Base-by-base conservation (phyloP, 2,113 vertebrate species). In the Psilopsiagon aymara region DNA sequence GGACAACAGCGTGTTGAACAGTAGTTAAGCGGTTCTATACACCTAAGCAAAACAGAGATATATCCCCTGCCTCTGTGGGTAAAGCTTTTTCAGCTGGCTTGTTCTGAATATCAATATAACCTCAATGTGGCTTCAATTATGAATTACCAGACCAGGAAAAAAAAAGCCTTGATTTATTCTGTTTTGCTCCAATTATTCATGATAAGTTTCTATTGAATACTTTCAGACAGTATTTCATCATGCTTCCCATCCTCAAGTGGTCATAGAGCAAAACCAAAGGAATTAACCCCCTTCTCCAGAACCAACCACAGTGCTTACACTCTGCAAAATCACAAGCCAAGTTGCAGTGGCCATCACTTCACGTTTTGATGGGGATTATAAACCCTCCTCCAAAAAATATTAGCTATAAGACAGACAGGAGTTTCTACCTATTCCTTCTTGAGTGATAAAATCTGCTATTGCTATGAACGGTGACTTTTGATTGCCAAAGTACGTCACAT, bases 121-220 rank as follows among this genome's bases (percentile, higher is more conserved):
- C 95, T 70, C 97, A 99, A 99, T 98, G 97, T 99, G 99, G 98
- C 99, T 99, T 98, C 98, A 99, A 99, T 99, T 99, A 99, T 88
- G 98, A 98, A 97, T 97, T 97, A 98, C 97, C 97, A 98, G 95
- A 98, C 98, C 95, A 97, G 98, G 93, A 74, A 81, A 88, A 96
- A 91, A 91, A 92, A 90, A 94, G 91, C 94, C 96, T 98, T 99
- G 98, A 99, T 99, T 99, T 99, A 99, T 99, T 99, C 98, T 98
- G 97, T 98, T 98, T 98, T 97, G 95, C 97, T 98, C 96, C 98
- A 98, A 98, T 99, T 99, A 98, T 98, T 98, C 98, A 98, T 97
- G 98, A 98, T 98, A 98, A 98, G 97, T 98, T 98, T 98, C 98
- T 98, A 98, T 95, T 90, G 97, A 98, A 98, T 98, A 97, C 97